Base-by-base conservation (phyloP, 2,113 vertebrate genomes). In the Serinus canaria region DNA sequence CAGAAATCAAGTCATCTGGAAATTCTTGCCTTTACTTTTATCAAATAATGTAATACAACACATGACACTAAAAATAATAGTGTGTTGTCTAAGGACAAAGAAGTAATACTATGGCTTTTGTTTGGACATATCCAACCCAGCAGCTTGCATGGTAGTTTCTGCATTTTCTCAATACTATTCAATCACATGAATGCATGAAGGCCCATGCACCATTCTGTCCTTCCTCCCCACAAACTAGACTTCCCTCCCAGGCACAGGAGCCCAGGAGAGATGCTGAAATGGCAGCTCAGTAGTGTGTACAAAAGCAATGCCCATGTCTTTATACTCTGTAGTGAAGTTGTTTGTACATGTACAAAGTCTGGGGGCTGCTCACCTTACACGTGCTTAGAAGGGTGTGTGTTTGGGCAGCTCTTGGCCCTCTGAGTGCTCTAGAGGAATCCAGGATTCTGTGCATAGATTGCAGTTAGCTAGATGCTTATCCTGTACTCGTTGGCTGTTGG, bases 1-100 rank as follows among this genome's bases (percentile, higher is more conserved):
- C 25, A 41, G 84, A 97, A 97, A 97, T 97, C 90, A 96, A 96
- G 96, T 96, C 68, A 95, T 93, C 94, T 95, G 92, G 83, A 97
- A 95, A 96, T 97, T 96, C 70, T 90, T 94, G 56, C 87, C 62
- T 96, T 95, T 95, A 74, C 85, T 96, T 97, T 97, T 96, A 96
- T 97, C 97, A 96, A 92, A 80, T 76, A 85, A 79, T 87, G 63
- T 90, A 97, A 95, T 93, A 87, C 70, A 73, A 8, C 85, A 94
- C 52, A 95, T 83, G 84, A 94, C 91, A 83, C 79, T 94, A 95
- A 92, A 95, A 97, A 47, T 76, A 96, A 95, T 92, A 94, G 87
- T 46, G 41, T 92, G 43, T 90, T 97, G 75, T 95, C 83, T 70
- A 55, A 96, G 91, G 80, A 85, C 67, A 92, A 50, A 17, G 64